These are phyloP conservation scores for Hemiscyllium ocellatum DNA, from an alignment of 2,113 vertebrate species.

Conservation along the genomic window DNA sequence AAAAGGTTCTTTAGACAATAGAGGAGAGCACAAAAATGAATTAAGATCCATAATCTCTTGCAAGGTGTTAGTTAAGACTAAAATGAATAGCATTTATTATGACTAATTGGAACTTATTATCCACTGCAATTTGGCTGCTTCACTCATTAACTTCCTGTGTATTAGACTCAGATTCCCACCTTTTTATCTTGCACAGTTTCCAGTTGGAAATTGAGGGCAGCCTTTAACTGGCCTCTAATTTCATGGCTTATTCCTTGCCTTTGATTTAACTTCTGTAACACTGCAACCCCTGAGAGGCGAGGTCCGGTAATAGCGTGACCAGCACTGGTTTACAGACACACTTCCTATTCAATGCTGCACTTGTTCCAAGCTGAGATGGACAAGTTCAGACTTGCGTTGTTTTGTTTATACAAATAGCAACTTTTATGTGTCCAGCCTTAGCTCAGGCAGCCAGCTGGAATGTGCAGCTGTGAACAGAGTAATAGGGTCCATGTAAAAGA, in stretches of 20 bases:
- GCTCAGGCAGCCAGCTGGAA: constrained; percentile 42
- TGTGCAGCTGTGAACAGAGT: constrained; percentile 42
- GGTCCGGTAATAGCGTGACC: constrained; percentile 49
- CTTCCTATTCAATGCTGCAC: constrained; percentile 56
- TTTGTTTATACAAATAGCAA: constrained; percentile 57
- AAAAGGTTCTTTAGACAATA: not conserved
- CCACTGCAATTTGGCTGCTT: constrained; percentile 36
- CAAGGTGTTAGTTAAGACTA: constrained; percentile 22
- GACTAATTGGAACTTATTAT: constrained; percentile 9
- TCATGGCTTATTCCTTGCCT: constrained; percentile 33
- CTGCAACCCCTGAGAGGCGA: not conserved
- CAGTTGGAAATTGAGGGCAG: constrained; percentile 40
- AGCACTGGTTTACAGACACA: constrained; percentile 13
- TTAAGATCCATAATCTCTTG: not conserved
- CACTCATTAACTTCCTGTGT: constrained; percentile 32
- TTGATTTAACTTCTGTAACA: constrained; percentile 37
- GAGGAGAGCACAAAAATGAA: not conserved
- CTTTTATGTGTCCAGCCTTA: constrained; percentile 47
- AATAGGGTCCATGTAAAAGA: constrained; percentile 43
- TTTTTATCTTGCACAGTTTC: constrained; percentile 36
- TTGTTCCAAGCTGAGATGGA: constrained; percentile 55
- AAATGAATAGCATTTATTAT: constrained; percentile 22
- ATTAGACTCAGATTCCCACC: constrained; percentile 26
- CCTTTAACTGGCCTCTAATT: constrained; percentile 38
- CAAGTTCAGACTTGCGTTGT: constrained; percentile 53